Base-by-base conservation (phyloP, 2,888 invertebrate species). In the Nymphalis polychloros region DNA sequence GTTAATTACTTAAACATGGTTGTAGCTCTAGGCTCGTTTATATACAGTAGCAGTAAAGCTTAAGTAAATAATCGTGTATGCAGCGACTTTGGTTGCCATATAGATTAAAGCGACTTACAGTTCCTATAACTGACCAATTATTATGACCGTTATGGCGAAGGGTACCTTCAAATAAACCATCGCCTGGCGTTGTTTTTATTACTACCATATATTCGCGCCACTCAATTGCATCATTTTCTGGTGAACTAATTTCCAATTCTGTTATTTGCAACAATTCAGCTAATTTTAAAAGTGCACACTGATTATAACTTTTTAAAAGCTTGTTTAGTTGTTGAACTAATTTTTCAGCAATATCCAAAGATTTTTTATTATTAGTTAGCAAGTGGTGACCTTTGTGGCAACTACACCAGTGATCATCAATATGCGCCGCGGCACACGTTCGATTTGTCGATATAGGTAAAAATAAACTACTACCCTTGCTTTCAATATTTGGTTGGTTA, bases 381-480 rank as follows among this genome's bases (percentile, higher is more conserved):
- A 96, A 79, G 65, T 93, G 90, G 50, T 88, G 84, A 7, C 80
- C 75, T 93, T 90, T 81, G 94, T 95, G 95, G 75, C 98, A 98
- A 10, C 96, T 95, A 84, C 98, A 98, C 96, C 96, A 98, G 81
- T 97, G 96, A 19, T 95, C 94, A 0, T 94, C 93, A 64, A 98
- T 96, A 1, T 93, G 94, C 0, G 97, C 96, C 69, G 93, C 89
- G 63, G 93, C 88, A 82, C 98, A 98, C 0, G 95, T 96, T 64
- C 98, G 92, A 47, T 92, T 89, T 35, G 82, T 81, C 0, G 96
- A 94, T 67, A 98, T 92, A 0, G 94, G 93, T 41, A 94, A 85
- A 81, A 98, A 97, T 63, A 97, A 92, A 81, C 97, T 97, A 13
- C 95, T 94, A 8, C 94, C 95, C 23, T 94, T 86, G 2, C 87